These are phyloP conservation scores for Syndactyla subalaris DNA, from an alignment of 2,797 vertebrate species.

Conservation along the genomic window DNA sequence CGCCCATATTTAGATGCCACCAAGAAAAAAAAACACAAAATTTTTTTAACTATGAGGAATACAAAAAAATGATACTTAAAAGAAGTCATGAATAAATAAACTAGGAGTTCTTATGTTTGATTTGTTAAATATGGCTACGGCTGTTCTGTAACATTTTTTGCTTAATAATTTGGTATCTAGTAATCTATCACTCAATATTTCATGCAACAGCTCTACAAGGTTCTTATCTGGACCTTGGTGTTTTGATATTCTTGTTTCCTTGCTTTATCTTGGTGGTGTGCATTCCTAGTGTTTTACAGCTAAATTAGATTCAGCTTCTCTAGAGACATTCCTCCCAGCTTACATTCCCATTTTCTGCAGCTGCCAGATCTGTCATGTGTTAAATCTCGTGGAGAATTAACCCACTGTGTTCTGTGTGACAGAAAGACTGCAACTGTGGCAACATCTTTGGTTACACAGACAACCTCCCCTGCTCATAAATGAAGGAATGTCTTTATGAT, in stretches of 20 bases:
- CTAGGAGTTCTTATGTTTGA: not conserved
- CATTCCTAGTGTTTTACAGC: not conserved
- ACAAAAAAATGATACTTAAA: not conserved
- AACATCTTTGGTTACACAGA: not conserved
- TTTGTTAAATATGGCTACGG: not conserved
- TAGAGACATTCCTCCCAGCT: slow-evolving; percentile 5
- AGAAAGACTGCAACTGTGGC: not conserved
- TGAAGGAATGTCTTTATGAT: not conserved
- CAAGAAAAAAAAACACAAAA: not conserved
- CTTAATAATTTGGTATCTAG: not conserved
- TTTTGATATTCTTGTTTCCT: not conserved
- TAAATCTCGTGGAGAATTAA: slow-evolving; percentile 5
- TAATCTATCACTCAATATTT: not conserved
- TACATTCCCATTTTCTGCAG: not conserved
- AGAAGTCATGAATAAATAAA: not conserved
- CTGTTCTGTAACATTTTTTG: not conserved
- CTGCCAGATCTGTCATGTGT: not conserved
- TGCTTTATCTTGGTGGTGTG: not conserved
- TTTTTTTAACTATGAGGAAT: not conserved
- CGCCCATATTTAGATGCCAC: not conserved
- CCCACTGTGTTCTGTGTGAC: not conserved
- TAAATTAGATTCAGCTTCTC: slow-evolving; percentile 28
- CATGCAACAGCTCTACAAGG: not conserved
- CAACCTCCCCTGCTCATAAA: not conserved
- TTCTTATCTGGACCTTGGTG: not conserved